Base-by-base conservation (phyloP, 2,113 vertebrate species). In the Arenaria interpres region DNA sequence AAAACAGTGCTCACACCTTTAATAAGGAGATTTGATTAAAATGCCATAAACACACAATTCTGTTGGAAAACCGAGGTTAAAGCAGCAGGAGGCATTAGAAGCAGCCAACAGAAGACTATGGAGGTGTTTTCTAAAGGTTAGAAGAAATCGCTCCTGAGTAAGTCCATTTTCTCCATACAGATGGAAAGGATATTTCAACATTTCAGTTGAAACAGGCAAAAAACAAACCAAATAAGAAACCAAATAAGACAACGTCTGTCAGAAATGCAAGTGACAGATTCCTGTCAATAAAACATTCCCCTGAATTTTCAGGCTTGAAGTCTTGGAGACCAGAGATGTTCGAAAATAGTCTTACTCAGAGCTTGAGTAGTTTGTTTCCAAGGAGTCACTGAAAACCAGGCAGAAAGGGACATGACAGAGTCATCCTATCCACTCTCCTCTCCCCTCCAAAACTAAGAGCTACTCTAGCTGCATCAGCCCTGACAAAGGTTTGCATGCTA, bases 1-100 rank as follows among this genome's bases (percentile, higher is more conserved):
- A 87, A 93, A 95, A 88, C 46, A 37, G 60, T 90, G 39, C 88
- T 92, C 84, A 85, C 82, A 96, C 48, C 72, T 95, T 96, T 95
- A 96, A 64, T 91, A 91, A 73, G 51, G 51, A 94, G 53, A 68
- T 48, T 69, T 90, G 74, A 93, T 93, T 95, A 91, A 97, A 94
- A 92, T 96, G 77, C 57, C 67, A 93, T 78, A 92, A 94, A 89
- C n/a, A 64, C 51, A 91, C 16, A 84, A 2, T 76, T 93, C 46
- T 62, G 28, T 46, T 73, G 33, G 53, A 94, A 92, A 96, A 88
- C 69, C 76, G 88, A 78, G 74, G 74, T 39, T 90, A 86, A 83
- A 94, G 80, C 46, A 92, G 72, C 68, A 79, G 53, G 43, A 88
- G 57, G 41, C 50, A 72, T 66, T 76, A 92, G 83, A 85, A 83